Evolutionary conservation across 2,113 vertebrate species (phyloP).

Genomic region (Noturus placidus): DNA sequence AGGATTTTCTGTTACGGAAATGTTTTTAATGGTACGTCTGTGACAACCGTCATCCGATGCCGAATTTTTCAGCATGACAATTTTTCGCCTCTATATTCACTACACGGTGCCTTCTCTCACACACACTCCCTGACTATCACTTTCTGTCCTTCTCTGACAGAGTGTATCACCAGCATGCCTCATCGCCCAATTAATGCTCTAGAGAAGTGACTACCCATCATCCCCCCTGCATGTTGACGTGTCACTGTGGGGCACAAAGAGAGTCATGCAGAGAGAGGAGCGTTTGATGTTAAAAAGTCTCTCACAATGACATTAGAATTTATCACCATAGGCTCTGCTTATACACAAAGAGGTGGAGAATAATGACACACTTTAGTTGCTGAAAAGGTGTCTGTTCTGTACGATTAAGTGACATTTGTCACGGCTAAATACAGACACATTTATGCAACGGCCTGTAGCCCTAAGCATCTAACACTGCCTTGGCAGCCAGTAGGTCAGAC

Average conservation of each 20-base stretch:
- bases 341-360: conserved; percentile 33
- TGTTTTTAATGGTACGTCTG: background rate
- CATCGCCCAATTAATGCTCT: conserved; percentile 58
- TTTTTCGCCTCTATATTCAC: conserved; percentile 28
- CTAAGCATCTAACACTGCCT: conserved; percentile 21
- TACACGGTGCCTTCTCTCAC: conserved; percentile 12
- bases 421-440: conserved; percentile 28
- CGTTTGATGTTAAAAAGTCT: conserved; percentile 56
- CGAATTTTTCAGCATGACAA: conserved; percentile 21
- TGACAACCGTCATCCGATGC: conserved; percentile 4
- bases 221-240: conserved; percentile 52
- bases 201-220: conserved; percentile 57
- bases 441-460: conserved; percentile 24
- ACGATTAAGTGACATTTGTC: conserved; percentile 28
- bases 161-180: conserved; percentile 52
- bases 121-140: conserved; percentile 15
- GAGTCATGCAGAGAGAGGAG: conserved; percentile 50
- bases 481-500: conserved; percentile 32
- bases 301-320: conserved; percentile 48
- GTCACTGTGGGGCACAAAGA: conserved; percentile 58
- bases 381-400: conserved; percentile 38
- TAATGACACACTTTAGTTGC: conserved; percentile 9
- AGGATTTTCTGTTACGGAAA: background rate
- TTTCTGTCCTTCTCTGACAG: conserved; percentile 37
- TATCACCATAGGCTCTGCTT: conserved; percentile 21